Evolutionary conservation across 2,797 vertebrate species (phyloP), one percentile per base, ranked within the genome.

Genomic region (Otus scops): DNA sequence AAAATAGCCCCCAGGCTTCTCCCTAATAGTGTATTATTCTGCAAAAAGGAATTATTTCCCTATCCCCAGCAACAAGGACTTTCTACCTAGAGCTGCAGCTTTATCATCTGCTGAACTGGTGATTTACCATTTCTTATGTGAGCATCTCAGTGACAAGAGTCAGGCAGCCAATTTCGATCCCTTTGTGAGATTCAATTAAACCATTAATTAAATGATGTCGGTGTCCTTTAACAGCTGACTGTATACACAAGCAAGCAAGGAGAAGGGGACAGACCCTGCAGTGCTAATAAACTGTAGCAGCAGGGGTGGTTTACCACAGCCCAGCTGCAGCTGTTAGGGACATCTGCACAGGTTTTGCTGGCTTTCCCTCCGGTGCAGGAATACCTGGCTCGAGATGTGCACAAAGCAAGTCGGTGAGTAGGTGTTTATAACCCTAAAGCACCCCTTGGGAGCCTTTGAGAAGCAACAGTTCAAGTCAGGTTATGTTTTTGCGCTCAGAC

Each of bases 151-250:
- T 77, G 83, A 92, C 68, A 85, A 27, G 74, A 94, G 63, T 92
- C 74, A 73, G 67, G 79, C 91, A 81, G 88, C 61, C 85, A 81
- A 69, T 94, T 96, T 88, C 34, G 7, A 94, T 95, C 70, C 74
- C 75, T 96, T 95, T 67, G 71, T 61, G 81, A 80, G 87, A 92
- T 96, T 92, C 94, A 97, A 95, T 95, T 96, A 95, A 89, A 78
- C 38, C 54, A 13, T 83, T 93, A 91, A 95, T 94, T 76, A 97
- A 95, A 50, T 53, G 92, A 97, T 95, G 93, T 80, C 90, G 88
- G 82, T 85, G 95, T 94, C 89, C 92, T 97, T 92, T 92, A 93
- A 59, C 88, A 93, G 88, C 87, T 90, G 64, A 86, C 64, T 81
- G 64, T 92, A 65, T 41, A 68, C 84, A 81, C 70, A 83, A 57